phyloP scores from a whole-genome alignment of 1,140 invertebrate genomes.

The Dendroctonus ponderosae region DNA sequence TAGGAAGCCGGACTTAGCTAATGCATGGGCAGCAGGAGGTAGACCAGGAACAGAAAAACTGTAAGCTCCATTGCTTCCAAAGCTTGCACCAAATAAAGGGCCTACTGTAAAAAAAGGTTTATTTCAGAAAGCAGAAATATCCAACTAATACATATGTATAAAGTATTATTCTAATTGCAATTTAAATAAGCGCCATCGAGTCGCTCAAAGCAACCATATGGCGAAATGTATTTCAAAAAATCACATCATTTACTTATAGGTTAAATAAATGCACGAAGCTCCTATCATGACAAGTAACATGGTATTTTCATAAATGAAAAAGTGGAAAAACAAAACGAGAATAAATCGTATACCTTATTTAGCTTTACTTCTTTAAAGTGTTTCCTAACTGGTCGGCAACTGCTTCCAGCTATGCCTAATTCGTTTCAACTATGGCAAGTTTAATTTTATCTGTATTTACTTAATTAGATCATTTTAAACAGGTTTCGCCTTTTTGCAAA shows the following conservation, averaged over 20 bases:
- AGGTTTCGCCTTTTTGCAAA: constrained; percentile 24
- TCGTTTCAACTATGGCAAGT: constrained; percentile 29
- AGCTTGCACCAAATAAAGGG: constrained; percentile 47
- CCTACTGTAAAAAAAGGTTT: constrained; percentile 47
- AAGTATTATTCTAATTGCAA: too few species aligned
- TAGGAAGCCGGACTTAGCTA: constrained; percentile 48
- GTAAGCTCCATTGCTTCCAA: constrained; percentile 44
- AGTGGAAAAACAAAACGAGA: constrained; percentile 18
- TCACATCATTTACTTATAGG: constrained; percentile 10
- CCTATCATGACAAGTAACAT: constrained; percentile 13
- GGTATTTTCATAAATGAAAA: constrained; percentile 22
- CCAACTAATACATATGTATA: too few species aligned
- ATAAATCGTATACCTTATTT: constrained; percentile 25
- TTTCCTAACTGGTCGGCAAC: constrained; percentile 24
- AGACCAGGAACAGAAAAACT: constrained; percentile 48
- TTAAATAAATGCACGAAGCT: constrained; percentile 7
- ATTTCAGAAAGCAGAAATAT: neutral
- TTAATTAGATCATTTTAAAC: constrained; percentile 33
- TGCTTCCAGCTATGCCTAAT: constrained; percentile 21
- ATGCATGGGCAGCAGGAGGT: constrained; percentile 44
- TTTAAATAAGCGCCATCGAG: too few species aligned
- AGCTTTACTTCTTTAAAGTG: constrained; percentile 11
- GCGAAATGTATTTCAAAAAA: neutral
- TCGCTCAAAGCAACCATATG: too few species aligned
- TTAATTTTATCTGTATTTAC: constrained; percentile 33